Base-by-base conservation (phyloP, 2,113 vertebrate species). In the Phycodurus eques region DNA sequence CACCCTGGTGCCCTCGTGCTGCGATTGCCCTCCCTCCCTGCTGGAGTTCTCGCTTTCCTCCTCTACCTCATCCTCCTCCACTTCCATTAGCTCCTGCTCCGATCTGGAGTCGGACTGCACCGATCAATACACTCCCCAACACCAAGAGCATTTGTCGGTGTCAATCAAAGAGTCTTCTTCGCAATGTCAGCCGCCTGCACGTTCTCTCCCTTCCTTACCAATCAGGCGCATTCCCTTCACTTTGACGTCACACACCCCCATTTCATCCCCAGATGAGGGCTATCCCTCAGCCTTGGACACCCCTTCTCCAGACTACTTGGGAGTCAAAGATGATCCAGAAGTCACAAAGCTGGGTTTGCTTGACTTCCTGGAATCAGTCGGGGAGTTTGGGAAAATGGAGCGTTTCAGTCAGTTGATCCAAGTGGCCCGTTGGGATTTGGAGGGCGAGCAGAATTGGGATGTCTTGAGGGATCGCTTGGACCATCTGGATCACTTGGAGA, bases 11-110 rank as follows among this genome's bases (percentile, higher is more conserved):
- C 95, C 96, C 13, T 94, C 93, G 0, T 94, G 94, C 64, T 92
- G 92, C 0, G 91, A 93, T 73, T 89, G 93, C 49, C 82, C 88
- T n/a, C 84, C 90, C n/a, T 92, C 94, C 33, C 88, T 93, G 56
- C 76, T 94, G 78, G 91, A 93, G 61, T 91, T 93, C 63, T 93
- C 92, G 0, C 91, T 93, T 33, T 83, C 92, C 22, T 91, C 91
- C 27, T 93, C 91, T 46, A 92, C 91, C 71, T 94, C 92, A n/a
- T 94, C 92, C 20, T 97, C 95, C 44, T 94, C 95, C 64, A 98
- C 96, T 57, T 96, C 96, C 51, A 95, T 96, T 78, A 97, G 96
- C 82, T 98, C 95, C 88, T 98, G 95, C 86, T 98, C 95, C 0
- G 96, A 98, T 85, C 92, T 98, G 80, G 96, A 96, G 78, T 93